phyloP scores from a whole-genome alignment of 1,140 invertebrate species.

The Calycopis cecrops region DNA sequence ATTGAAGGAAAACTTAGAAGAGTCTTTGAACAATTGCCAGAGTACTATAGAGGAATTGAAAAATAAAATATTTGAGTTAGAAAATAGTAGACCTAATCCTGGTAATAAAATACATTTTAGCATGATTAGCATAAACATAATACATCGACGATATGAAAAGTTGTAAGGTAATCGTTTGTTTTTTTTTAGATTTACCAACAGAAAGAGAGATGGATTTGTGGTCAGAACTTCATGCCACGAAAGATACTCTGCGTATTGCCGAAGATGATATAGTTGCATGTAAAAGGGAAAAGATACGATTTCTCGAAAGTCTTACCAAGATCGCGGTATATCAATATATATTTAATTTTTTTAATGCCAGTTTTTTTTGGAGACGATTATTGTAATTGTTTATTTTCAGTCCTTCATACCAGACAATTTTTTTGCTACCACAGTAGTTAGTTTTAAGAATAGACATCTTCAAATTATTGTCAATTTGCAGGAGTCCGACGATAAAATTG shows the following conservation, averaged over 20 bases:
- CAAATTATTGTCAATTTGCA: slow-evolving; percentile 29
- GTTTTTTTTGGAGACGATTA: not conserved
- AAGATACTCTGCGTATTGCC: slow-evolving; percentile 52
- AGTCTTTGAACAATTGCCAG: slow-evolving; percentile 33
- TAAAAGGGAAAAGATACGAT: slow-evolving; percentile 61
- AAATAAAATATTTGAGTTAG: slow-evolving; percentile 47
- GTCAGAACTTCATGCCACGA: slow-evolving; percentile 60
- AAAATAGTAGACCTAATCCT: slow-evolving; percentile 50
- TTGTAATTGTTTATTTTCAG: slow-evolving; percentile 45
- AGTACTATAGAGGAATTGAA: slow-evolving; percentile 45
- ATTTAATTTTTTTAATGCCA: slow-evolving; percentile 15
- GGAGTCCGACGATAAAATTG: slow-evolving; percentile 60
- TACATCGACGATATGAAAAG: not conserved
- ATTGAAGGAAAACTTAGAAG: slow-evolving; percentile 35
- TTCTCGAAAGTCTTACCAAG: slow-evolving; percentile 61
- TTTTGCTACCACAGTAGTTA: slow-evolving; percentile 35
- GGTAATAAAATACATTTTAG: slow-evolving; percentile 27
- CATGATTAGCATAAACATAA: not conserved
- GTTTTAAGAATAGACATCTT: slow-evolving; percentile 17
- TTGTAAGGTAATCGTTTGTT: not conserved
- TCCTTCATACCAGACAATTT: slow-evolving; percentile 44
- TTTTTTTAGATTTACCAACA: slow-evolving; percentile 51
- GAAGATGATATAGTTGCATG: slow-evolving; percentile 59
- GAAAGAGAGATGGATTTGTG: slow-evolving; percentile 63
- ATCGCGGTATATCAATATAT: slow-evolving; percentile 46